Conservation (phyloP, 2,888 invertebrate species). For the Melinaea menophilus region DNA sequence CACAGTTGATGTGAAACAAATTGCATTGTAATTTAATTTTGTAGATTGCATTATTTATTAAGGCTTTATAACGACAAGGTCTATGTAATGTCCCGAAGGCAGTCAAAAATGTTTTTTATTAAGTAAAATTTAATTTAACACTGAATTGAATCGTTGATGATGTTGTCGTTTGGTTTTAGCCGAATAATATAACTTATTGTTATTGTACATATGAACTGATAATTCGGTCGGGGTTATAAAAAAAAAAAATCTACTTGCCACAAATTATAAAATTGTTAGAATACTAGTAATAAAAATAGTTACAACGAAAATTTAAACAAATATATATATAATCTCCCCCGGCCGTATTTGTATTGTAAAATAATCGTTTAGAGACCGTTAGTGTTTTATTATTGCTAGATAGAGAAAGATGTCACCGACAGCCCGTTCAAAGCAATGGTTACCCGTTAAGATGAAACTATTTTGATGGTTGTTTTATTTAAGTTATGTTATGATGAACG, state of each 20-base stretch:
- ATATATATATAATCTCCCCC: slow-evolving; percentile 7
- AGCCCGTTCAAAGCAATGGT: slow-evolving; percentile 23
- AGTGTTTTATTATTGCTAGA: slow-evolving; percentile 20
- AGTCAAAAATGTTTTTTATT: no score
- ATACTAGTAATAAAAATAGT: no score
- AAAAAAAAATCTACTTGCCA: no score
- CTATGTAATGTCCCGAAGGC: no score
- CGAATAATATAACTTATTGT: slow-evolving; percentile 15
- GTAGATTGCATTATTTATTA: no score
- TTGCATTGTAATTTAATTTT: no score
- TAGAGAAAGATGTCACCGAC: slow-evolving; percentile 17
- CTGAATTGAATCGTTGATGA: neutral
- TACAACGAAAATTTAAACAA: slow-evolving; percentile 18
- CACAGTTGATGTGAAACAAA: no score
- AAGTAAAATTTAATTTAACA: no score
- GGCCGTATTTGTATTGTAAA: slow-evolving; percentile 18
- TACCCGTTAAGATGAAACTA: slow-evolving; percentile 24
- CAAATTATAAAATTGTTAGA: no score
- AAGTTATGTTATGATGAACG: slow-evolving; percentile 4
- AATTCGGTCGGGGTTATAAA: slow-evolving; percentile 4
- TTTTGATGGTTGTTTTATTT: slow-evolving; percentile 15
- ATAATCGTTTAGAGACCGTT: slow-evolving; percentile 11
- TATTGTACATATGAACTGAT: slow-evolving; percentile 25
- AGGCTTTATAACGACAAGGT: no score
- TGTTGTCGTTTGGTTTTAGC: slow-evolving; percentile 17